Evolutionary conservation across 2,113 vertebrate species (phyloP).

Genomic region (Morone saxatilis): DNA sequence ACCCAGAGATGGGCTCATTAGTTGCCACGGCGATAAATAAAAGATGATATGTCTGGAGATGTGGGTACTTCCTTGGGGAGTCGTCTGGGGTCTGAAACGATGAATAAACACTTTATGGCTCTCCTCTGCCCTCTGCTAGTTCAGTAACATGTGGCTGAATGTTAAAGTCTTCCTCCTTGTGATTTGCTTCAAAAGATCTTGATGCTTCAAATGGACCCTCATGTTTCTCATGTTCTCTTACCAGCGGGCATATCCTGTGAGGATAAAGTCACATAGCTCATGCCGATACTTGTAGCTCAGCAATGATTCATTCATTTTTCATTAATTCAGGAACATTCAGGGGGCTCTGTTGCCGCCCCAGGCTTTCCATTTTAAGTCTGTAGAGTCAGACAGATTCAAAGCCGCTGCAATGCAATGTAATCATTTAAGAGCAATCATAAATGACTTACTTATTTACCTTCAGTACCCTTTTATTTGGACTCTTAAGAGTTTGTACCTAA

Average conservation of each 20-base stretch:
- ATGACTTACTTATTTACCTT: conserved; percentile 31
- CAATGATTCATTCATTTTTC: conserved; percentile 46
- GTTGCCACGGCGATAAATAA: conserved; percentile 75
- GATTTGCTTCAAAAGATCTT: conserved; percentile 4
- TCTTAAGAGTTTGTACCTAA: not conserved
- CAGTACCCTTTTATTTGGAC: not conserved
- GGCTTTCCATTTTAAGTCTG: conserved; percentile 27
- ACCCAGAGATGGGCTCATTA: conserved; percentile 72
- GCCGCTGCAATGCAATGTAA: not conserved
- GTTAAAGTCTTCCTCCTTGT: conserved; percentile 21
- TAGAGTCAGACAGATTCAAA: not conserved
- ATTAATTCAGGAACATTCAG: conserved; percentile 33
- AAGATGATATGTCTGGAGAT: conserved; percentile 68
- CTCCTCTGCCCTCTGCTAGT: not conserved
- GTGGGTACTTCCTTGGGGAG: conserved; percentile 57
- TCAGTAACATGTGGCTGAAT: conserved; percentile 13
- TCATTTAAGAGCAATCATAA: conserved; percentile 7
- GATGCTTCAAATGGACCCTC: conserved; percentile 14
- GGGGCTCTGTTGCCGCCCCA: conserved; percentile 18
- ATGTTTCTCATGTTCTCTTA: conserved; percentile 6
- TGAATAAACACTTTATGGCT: conserved; percentile 62
- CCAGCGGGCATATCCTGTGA: not conserved
- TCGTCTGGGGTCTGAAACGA: conserved; percentile 61
- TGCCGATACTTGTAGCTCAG: conserved; percentile 28
- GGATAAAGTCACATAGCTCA: not conserved